phyloP scores from a whole-genome alignment of 2,797 vertebrate species.

The Lacerta bilineata region DNA sequence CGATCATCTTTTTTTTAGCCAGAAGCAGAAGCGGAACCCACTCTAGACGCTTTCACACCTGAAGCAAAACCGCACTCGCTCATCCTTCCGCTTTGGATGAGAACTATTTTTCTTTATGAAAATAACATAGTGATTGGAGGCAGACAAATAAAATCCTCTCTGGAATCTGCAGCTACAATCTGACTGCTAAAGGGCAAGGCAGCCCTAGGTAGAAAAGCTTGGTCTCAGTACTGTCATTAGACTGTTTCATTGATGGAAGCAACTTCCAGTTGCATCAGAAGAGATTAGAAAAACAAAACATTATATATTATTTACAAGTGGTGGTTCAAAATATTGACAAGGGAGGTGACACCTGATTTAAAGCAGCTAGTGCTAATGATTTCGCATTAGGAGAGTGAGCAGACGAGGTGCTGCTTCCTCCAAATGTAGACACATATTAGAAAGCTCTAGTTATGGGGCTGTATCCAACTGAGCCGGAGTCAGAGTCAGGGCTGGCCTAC shows the following conservation, averaged over 20 bases:
- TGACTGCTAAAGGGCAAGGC: not conserved
- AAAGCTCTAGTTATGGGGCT: no score
- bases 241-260: not conserved
- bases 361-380: no score
- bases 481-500: no score
- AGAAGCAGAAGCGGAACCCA: not conserved
- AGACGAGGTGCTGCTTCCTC: no score
- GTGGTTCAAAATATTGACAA: no score
- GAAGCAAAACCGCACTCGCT: not conserved
- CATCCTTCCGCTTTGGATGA: not conserved
- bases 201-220: not conserved
- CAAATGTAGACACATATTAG: no score
- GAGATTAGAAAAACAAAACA: not conserved
- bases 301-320: no score
- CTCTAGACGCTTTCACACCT: not conserved
- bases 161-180: not conserved
- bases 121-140: not conserved
- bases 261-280: not conserved
- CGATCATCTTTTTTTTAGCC: not conserved
- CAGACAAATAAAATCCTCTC: not conserved
- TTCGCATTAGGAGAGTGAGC: no score
- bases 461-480: no score
- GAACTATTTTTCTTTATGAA: not conserved
- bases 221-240: not conserved
- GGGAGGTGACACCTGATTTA: no score